A percentile compares a stretch with the other conserved stretches of the same genome.
These are phyloP conservation scores for Leptobrachium ailaonicum DNA, from an alignment of 2,113 vertebrate species.

Conservation along the genomic window DNA sequence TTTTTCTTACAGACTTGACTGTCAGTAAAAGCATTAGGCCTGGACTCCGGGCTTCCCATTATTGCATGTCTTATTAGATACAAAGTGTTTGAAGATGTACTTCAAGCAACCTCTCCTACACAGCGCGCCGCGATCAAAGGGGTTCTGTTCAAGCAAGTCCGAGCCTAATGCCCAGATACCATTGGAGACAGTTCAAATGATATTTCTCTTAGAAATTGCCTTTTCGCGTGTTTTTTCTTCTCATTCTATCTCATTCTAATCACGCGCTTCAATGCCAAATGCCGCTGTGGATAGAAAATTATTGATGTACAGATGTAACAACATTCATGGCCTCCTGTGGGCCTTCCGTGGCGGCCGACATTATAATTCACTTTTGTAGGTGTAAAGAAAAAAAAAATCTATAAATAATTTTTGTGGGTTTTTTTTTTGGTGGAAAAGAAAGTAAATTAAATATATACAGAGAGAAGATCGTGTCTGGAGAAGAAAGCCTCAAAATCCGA, in stretches of 20 bases:
- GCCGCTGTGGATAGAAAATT: conserved; percentile 11
- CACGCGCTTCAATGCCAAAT: conserved; percentile 23
- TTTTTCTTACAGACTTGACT: too few species aligned
- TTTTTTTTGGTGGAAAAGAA: too few species aligned
- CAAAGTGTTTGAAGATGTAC: conserved; percentile 17
- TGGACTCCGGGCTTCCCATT: background rate
- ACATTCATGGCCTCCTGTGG: background rate
- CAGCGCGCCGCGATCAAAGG: conserved; percentile 8
- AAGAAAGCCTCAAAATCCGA: too few species aligned
- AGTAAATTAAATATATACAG: too few species aligned
- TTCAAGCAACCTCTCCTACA: conserved; percentile 12
- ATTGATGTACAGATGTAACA: conserved; percentile 21
- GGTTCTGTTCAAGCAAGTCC: conserved; percentile 6
- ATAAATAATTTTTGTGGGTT: too few species aligned
- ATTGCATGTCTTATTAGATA: background rate
- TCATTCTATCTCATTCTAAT: conserved; percentile 16
- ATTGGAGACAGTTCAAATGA: conserved; percentile 14
- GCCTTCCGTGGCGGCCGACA: background rate
- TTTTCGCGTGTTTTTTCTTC: conserved; percentile 5
- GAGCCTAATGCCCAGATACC: conserved; percentile 9
- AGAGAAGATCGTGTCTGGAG: too few species aligned
- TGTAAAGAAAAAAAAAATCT: background rate
- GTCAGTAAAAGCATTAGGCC: background rate
- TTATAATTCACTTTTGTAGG: background rate
- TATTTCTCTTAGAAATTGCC: conserved; percentile 23